Conservation (phyloP, 1,140 invertebrate species). For the Pygmarrhopalites habei region DNA sequence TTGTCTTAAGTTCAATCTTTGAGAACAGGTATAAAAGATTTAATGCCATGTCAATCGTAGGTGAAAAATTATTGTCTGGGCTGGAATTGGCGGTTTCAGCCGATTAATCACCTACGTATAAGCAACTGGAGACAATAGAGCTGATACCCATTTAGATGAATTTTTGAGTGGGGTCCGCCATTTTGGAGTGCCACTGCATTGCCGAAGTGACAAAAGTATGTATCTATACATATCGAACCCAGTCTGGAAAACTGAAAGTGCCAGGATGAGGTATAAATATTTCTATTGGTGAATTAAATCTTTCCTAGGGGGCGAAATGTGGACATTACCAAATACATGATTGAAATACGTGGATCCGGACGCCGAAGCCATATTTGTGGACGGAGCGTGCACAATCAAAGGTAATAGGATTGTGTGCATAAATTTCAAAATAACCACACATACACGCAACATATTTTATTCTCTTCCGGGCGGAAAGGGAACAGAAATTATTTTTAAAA, state of each 20-base stretch:
- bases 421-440: no score
- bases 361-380: neutral
- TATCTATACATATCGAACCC: no score
- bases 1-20: no score
- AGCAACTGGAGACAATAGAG: neutral
- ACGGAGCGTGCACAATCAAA: conserved; percentile 13
- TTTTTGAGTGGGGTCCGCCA: neutral
- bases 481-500: no score
- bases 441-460: no score
- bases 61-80: neutral
- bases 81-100: neutral
- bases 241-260: no score
- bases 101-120: neutral
- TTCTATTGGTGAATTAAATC: no score
- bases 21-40: no score
- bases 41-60: no score
- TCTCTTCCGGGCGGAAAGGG: no score
- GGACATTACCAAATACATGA: conserved; percentile 4
- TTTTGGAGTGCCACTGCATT: neutral
- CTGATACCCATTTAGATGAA: neutral
- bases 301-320: conserved; percentile 13
- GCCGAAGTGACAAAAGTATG: neutral
- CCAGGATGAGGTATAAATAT: no score
- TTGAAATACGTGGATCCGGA: conserved; percentile 2
- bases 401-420: no score